Percentiles rank a stretch among this genome's conserved stretches.
phyloP scores from a whole-genome alignment of 2,113 vertebrate species.

The Neopipo cinnamomea region DNA sequence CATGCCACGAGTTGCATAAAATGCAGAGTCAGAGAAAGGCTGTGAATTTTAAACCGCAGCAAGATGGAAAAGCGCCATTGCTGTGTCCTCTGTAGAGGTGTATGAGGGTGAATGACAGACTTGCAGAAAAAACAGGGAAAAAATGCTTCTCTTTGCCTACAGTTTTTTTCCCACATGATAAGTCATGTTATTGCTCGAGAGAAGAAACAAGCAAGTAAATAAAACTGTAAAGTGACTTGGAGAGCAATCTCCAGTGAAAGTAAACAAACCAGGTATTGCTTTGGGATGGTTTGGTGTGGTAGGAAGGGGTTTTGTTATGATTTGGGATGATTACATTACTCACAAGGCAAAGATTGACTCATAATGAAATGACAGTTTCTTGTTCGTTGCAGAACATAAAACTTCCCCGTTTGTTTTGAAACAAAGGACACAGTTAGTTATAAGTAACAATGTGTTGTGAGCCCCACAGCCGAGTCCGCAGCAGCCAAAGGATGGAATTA shows the following conservation, averaged over 20 bases:
- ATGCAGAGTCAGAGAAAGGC: background rate
- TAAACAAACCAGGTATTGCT: background rate
- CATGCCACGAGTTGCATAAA: accelerated
- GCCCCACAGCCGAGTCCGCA: background rate
- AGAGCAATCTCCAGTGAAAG: background rate
- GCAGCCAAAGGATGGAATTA: background rate
- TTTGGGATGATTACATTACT: background rate
- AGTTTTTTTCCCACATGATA: background rate
- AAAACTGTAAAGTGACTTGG: background rate
- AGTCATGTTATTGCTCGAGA: background rate
- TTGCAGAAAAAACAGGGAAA: background rate
- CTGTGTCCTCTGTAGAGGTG: background rate
- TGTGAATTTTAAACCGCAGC: background rate
- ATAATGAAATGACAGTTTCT: slow-evolving; percentile 20
- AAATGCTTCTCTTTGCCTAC: background rate
- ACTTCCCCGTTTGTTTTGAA: background rate
- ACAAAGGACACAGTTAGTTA: background rate
- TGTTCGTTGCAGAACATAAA: background rate
- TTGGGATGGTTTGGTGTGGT: background rate
- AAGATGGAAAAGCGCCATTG: background rate
- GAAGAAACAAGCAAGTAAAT: background rate
- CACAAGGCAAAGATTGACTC: background rate
- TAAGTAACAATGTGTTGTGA: background rate
- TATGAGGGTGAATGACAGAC: no score
- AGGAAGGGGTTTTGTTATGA: background rate